Evolutionary conservation across 2,888 invertebrate genomes (phyloP), one percentile per base, ranked within the genome.

Genomic region (Atherix ibis): DNA sequence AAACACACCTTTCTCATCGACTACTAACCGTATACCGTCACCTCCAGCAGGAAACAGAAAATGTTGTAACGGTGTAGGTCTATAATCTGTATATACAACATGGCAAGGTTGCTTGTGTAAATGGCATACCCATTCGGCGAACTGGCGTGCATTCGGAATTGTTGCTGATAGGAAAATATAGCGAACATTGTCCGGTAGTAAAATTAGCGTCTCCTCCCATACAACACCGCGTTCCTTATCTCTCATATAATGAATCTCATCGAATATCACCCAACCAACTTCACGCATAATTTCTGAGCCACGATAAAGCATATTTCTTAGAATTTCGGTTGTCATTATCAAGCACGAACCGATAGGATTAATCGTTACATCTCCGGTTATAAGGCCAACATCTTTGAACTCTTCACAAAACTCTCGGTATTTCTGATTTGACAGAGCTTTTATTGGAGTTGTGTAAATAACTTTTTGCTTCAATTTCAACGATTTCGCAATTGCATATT

Each of bases 261-360:
- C 98, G 64, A 99, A 99, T 34, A 99, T 71, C 2, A 99, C 98
- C 98, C 98, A 99, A 32, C 95, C 97, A 1, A 99, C 95, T 71
- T 99, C 98, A 39, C 95, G 71, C 85, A 95, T 95, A 15, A 99
- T 79, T 68, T 98, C 95, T 25, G 94, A 94, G 31, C 98, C 98
- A 53, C 97, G 70, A 54, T 98, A 99, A 37, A 99, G 65, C 98
- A 99, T 98, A 51, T 92, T 94, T 42, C 98, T 70, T 41, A 99
- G 65, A 71, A 99, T 99, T 70, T 99, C 98, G n/a, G 98, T 99
- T 1, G 98, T 99, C 98, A 99, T 99, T 44, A 99, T 94, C 24
- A 99, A 72, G 60, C 95, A 91, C 35, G 92, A 92, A 10, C 98
- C 98, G 22, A 83, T 81, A 4, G 97, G 97, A 65, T 98, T 98